These are phyloP conservation scores for Helicoverpa zea DNA, from an alignment of 1,140 invertebrate genomes.

Conservation along the genomic window DNA sequence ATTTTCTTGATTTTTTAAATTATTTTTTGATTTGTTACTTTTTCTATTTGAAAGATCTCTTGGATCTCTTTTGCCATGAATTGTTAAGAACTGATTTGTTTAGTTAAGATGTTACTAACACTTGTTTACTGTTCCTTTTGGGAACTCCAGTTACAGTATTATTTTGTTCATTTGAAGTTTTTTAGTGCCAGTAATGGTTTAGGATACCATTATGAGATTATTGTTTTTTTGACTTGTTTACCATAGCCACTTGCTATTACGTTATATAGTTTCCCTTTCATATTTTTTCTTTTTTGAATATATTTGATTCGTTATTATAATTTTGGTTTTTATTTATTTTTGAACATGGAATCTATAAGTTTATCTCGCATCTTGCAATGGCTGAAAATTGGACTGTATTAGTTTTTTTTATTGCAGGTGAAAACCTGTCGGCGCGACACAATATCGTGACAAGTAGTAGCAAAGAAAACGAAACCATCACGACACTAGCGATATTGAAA, in stretches of 20 bases:
- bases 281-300: constrained; percentile 61
- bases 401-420: constrained; percentile 76
- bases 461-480: constrained; percentile 70
- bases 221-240: constrained; percentile 52
- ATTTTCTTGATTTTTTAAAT: constrained; percentile 32
- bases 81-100: constrained; percentile 64
- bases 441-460: constrained; percentile 80
- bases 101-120: constrained; percentile 15
- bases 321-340: constrained; percentile 64
- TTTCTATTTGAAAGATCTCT: constrained; percentile 49
- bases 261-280: constrained; percentile 49
- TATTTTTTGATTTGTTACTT: constrained; percentile 57
- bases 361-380: neutral
- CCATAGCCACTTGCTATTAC: constrained; percentile 40
- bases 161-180: constrained; percentile 50
- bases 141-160: constrained; percentile 45
- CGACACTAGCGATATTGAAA: constrained; percentile 77
- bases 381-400: constrained; percentile 67
- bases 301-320: constrained; percentile 62
- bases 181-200: constrained; percentile 52
- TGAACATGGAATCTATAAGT: constrained; percentile 31
- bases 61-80: constrained; percentile 66
- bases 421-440: constrained; percentile 66
- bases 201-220: constrained; percentile 39
- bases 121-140: constrained; percentile 29